Percentiles rank a stretch among this genome's conserved stretches.
Evolutionary conservation across 2,888 invertebrate species (phyloP).

Genomic region (Anodontia alba): DNA sequence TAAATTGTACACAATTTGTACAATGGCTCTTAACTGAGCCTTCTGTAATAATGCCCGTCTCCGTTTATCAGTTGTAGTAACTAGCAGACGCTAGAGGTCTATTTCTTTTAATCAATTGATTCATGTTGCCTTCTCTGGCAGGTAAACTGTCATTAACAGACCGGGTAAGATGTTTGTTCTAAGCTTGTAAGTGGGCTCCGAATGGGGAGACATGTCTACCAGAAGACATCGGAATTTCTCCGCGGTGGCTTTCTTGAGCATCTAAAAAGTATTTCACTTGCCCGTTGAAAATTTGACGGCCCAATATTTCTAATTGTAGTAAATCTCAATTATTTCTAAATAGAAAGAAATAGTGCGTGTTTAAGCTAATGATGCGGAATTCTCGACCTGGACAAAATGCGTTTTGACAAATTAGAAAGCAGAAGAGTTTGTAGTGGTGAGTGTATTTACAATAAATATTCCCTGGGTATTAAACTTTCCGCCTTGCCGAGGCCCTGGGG

Average conservation of each 20-base stretch:
- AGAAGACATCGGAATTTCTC: conserved; percentile 48
- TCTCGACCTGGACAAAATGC: conserved; percentile 43
- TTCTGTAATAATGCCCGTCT: neutral
- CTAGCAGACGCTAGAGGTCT: neutral
- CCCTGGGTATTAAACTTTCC: no score
- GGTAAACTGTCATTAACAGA: conserved; percentile 42
- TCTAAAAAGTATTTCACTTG: conserved; percentile 46
- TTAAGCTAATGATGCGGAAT: conserved; percentile 55
- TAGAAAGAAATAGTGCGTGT: conserved; percentile 57
- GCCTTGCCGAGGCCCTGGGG: no score
- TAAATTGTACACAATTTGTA: conserved; percentile 21
- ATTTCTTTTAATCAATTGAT: neutral
- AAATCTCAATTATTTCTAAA: conserved; percentile 54
- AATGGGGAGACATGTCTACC: conserved; percentile 54
- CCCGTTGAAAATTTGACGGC: conserved; percentile 53
- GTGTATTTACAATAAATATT: conserved; percentile 52
- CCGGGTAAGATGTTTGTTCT: conserved; percentile 52
- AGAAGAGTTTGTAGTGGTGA: conserved; percentile 53
- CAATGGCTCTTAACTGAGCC: conserved; percentile 22
- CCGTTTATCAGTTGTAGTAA: conserved; percentile 1
- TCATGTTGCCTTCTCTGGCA: conserved; percentile 20
- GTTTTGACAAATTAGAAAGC: conserved; percentile 59
- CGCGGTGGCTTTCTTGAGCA: conserved; percentile 46
- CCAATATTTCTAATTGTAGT: conserved; percentile 50
- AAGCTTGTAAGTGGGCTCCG: conserved; percentile 53